A percentile compares a stretch with the other conserved stretches of the same genome.
phyloP scores from a whole-genome alignment of 2,888 invertebrate genomes.

The Chalcosyrphus nemorum region DNA sequence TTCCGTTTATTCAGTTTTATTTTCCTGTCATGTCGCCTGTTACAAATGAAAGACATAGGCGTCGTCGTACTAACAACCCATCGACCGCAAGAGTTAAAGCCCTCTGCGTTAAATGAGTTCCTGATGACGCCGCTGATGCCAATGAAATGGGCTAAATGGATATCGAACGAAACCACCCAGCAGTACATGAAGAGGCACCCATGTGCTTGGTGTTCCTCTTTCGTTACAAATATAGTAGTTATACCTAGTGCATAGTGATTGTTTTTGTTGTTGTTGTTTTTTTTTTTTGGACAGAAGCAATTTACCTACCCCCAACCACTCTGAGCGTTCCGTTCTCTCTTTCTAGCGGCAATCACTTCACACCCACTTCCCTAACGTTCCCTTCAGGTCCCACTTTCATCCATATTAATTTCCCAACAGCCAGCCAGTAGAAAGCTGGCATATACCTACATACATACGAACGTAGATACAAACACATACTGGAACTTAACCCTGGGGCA shows the following conservation, averaged over 20 bases:
- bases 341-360: conserved; percentile 57
- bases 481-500: conserved; percentile 70
- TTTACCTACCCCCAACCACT: conserved; percentile 23
- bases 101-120: conserved; percentile 8
- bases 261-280: conserved; percentile 29
- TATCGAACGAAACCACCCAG: conserved; percentile 24
- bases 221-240: background rate
- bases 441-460: conserved; percentile 26
- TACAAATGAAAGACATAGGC: background rate
- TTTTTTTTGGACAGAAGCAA: conserved; percentile 41
- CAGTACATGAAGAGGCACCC: background rate
- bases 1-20: background rate
- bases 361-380: conserved; percentile 55
- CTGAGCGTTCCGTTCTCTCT: background rate
- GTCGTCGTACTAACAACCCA: background rate
- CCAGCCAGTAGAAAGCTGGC: conserved; percentile 31
- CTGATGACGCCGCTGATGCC: background rate
- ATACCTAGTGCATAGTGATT: background rate
- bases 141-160: conserved; percentile 22
- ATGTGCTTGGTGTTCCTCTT: conserved; percentile 8
- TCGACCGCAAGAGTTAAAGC: background rate
- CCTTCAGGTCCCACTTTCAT: conserved; percentile 39
- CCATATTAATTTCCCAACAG: conserved; percentile 70
- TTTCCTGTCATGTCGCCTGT: background rate
- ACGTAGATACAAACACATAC: conserved; percentile 33